phyloP scores from a whole-genome alignment of 2,113 vertebrate genomes.

The Mustelus asterias region DNA sequence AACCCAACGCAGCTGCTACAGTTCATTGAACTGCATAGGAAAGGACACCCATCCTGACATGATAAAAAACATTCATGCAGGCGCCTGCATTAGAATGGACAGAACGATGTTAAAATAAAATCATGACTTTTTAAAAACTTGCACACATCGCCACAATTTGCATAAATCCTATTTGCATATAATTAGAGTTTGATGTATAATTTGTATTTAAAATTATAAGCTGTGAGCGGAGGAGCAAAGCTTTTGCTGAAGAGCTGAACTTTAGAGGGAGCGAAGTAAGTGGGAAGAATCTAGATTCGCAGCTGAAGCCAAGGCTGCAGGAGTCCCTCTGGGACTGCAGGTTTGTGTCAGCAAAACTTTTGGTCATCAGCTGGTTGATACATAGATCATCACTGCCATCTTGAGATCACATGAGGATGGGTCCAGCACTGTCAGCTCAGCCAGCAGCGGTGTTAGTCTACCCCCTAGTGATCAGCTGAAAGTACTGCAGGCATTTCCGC shows the following conservation, averaged over 20 bases:
- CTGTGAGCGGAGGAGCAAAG: not conserved
- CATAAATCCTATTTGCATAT: conserved; percentile 34
- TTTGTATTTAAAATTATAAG: conserved; percentile 29
- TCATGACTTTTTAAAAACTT: not conserved
- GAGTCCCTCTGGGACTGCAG: not conserved
- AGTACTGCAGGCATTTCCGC: not conserved
- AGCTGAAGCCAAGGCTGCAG: not conserved
- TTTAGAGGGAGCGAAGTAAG: not conserved
- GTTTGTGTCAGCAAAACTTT: not conserved
- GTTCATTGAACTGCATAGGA: not conserved
- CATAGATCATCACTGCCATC: conserved; percentile 13
- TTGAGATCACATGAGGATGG: not conserved
- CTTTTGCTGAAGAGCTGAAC: not conserved
- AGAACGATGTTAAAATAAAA: not conserved
- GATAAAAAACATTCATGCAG: not conserved
- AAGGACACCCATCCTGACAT: no score
- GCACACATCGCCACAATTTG: conserved; percentile 1
- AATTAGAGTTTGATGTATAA: conserved; percentile 33
- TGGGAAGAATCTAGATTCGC: not conserved
- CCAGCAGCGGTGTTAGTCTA: not conserved
- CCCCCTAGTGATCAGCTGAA: not conserved
- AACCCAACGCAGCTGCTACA: no score
- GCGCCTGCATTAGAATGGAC: not conserved
- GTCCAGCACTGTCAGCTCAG: not conserved
- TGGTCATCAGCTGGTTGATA: not conserved